Conservation (phyloP, 2,113 vertebrate genomes). For the Erythrocercus mccallii region DNA sequence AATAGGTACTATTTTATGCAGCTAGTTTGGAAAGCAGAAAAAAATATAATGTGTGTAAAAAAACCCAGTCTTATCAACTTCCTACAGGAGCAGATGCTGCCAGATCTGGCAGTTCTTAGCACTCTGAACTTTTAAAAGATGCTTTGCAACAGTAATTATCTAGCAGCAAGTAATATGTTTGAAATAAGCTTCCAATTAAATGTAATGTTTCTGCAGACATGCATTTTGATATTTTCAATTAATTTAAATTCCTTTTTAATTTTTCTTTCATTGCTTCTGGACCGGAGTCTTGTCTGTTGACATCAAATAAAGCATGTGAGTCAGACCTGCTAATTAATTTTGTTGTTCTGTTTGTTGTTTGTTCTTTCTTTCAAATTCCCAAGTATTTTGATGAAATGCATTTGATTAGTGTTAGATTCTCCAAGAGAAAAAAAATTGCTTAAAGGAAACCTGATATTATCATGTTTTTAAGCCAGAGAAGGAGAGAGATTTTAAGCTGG, state of each 20-base stretch:
- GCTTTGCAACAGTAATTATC: background rate
- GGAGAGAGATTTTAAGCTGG: background rate
- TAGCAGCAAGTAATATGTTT: background rate
- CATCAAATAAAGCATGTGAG: background rate
- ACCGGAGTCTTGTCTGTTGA: fast-evolving
- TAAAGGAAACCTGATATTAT: background rate
- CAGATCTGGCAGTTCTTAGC: background rate
- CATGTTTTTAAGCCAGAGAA: background rate
- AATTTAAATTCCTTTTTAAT: background rate
- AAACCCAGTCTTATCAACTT: background rate
- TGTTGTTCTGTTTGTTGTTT: background rate
- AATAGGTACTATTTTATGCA: background rate
- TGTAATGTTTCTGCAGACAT: background rate
- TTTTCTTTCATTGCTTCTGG: background rate
- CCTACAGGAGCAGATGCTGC: background rate
- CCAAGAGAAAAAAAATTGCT: background rate
- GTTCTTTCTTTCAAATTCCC: background rate
- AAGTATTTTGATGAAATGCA: background rate
- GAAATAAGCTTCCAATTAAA: background rate
- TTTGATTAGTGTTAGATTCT: background rate
- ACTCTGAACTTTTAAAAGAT: background rate
- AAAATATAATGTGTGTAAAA: background rate
- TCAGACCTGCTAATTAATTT: background rate
- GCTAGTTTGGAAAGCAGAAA: background rate
- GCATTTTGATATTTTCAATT: background rate